Evolutionary conservation across 2,113 vertebrate species (phyloP).

Genomic region (Nannobrachium achirus): DNA sequence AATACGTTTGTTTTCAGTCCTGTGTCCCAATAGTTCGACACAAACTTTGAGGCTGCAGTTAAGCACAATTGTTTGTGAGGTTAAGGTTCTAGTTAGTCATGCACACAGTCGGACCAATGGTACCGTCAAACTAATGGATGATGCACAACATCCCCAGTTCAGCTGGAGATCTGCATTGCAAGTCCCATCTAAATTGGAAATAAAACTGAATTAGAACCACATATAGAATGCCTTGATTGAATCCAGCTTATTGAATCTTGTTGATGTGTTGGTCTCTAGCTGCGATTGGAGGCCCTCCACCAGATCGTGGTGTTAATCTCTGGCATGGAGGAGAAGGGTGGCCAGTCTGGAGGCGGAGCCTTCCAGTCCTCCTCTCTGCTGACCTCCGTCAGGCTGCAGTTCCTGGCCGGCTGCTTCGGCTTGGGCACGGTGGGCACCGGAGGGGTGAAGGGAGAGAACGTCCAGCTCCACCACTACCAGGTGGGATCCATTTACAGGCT

Average conservation of each 20-base stretch:
- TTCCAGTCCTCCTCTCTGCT: constrained; percentile 93
- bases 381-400: constrained; percentile 95
- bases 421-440: constrained; percentile 88
- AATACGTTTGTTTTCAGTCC: no score
- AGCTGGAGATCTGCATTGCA: no score
- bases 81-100: no score
- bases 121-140: no score
- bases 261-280: constrained; percentile 65
- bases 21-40: no score
- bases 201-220: no score
- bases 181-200: no score
- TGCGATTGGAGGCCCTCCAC: constrained; percentile 95
- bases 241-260: background rate
- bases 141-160: no score
- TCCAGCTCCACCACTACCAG: constrained; percentile 97
- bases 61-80: no score
- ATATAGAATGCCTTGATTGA: no score
- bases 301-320: constrained; percentile 95
- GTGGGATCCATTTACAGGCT: constrained; percentile 56
- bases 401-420: constrained; percentile 96
- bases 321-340: constrained; percentile 97
- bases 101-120: no score
- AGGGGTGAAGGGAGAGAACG: constrained; percentile 88
- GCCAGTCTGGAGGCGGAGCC: constrained; percentile 73
- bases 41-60: no score